Evolutionary conservation across 35 echinoderm and acorn worm species (phyloP), one percentile per base, ranked within the genome.

Genomic region (Lytechinus pictus): DNA sequence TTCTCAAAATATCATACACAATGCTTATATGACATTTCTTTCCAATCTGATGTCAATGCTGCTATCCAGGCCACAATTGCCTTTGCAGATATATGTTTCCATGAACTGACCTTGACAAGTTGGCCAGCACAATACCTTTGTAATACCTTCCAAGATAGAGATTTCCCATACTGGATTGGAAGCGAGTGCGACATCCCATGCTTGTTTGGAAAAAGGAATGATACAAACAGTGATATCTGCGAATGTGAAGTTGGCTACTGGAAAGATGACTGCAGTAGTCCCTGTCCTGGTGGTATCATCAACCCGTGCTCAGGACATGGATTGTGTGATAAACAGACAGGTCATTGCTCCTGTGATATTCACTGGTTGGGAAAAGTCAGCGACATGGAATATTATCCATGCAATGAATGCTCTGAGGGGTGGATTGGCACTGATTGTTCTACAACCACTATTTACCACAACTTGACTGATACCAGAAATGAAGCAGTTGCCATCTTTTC

Each of bases 101-200:
- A 53, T 54, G 93, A 97, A 92, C 87, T 95, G 54, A 79, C 10
- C 21, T 54, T 94, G 1, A 24, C 52, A 27, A 52, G 79, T 13
- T 98, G 97, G 97, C 97, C 96, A 86, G 96, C 95, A 27, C 24
- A 95, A 61, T 89, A 96, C 60, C 89, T 98, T n/a, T 97, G 97
- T 52, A 94, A 94, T 94, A 57, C 55, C 27, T 98, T 98, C 71
- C 92, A 91, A 7, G 53, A 86, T 44, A 90, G 95, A 58, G 95
- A 94, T 53, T 95, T 98, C 9, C 97, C 97, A 27, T 94, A 91
- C 57, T 98, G 97, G 97, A 98, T 97, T 94, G 96, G 96, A 16
- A 54, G 54, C 3, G 52, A 95, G 21, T 98, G 97, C 87, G 97
- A 98, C 19, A 95, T 89, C 61, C 92, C 92, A 61, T 99, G 98